phyloP scores from a whole-genome alignment of 1,140 invertebrate species.

The Uloborus diversus region DNA sequence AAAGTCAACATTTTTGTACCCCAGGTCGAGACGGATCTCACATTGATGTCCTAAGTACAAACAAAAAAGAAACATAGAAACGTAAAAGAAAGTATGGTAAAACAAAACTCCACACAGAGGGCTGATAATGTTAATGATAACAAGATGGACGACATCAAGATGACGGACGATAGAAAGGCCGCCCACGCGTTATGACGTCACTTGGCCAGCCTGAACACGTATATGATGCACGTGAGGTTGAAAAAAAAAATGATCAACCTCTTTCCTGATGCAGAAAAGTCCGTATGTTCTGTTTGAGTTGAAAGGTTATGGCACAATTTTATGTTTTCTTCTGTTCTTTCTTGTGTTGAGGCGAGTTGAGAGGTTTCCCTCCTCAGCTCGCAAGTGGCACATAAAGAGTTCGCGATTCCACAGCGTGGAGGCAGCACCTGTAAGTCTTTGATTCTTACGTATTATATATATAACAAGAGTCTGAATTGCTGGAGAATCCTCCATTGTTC shows the following conservation, averaged over 20 bases:
- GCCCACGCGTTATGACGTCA: constrained; percentile 28
- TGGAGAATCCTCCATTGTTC: background rate
- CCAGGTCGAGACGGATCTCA: constrained; percentile 44
- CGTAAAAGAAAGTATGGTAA: background rate
- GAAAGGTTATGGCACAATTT: constrained; percentile 46
- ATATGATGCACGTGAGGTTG: constrained; percentile 16
- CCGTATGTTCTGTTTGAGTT: background rate
- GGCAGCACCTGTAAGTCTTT: constrained; percentile 17
- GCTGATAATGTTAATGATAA: constrained; percentile 39
- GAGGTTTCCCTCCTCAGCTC: constrained; percentile 3
- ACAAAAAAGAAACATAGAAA: background rate
- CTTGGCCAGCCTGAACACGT: constrained; percentile 41
- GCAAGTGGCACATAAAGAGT: constrained; percentile 52
- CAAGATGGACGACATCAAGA: constrained; percentile 54
- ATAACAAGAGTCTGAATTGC: constrained; percentile 39
- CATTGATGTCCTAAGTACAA: constrained; percentile 33
- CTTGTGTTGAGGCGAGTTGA: background rate
- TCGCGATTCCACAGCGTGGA: constrained; percentile 8
- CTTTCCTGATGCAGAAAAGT: background rate
- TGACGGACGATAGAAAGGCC: constrained; percentile 51
- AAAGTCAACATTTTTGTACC: background rate
- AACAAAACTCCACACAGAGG: background rate
- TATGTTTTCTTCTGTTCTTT: background rate
- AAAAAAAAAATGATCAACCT: constrained; percentile 4
- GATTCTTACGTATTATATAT: constrained; percentile 32